Evolutionary conservation across 1,140 invertebrate species (phyloP).

Genomic region (Tachypleus tridentatus): DNA sequence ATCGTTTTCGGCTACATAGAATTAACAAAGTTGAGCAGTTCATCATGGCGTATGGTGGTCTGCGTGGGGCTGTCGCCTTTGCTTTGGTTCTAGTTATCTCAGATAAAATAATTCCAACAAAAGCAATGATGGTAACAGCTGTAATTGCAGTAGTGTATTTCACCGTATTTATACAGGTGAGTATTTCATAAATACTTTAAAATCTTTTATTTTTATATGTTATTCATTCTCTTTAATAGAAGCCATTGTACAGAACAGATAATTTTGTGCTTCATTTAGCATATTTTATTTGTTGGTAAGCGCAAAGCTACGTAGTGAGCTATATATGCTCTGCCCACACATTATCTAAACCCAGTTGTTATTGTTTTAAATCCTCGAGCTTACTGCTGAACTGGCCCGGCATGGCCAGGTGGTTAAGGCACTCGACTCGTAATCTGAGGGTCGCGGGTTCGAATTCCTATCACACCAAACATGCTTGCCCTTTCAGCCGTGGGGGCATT

Average conservation of each 20-base stretch:
- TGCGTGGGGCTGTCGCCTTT: slow-evolving; percentile 97
- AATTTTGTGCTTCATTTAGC: too few species aligned
- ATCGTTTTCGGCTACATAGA: slow-evolving; percentile 81
- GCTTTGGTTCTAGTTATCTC: slow-evolving; percentile 87
- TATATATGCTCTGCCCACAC: too few species aligned
- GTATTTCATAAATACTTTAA: slow-evolving; percentile 1
- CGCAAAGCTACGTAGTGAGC: too few species aligned
- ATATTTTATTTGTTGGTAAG: too few species aligned
- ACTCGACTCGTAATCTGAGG: too few species aligned
- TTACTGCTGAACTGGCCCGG: too few species aligned
- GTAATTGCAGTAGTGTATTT: slow-evolving; percentile 98
- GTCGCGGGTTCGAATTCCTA: too few species aligned
- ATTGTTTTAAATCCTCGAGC: too few species aligned
- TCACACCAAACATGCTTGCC: too few species aligned
- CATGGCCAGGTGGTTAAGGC: too few species aligned
- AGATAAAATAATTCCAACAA: slow-evolving; percentile 48
- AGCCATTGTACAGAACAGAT: not conserved
- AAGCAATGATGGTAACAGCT: slow-evolving; percentile 91
- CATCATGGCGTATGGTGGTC: slow-evolving; percentile 96
- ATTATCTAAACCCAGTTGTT: too few species aligned
- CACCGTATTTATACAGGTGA: slow-evolving; percentile 79
- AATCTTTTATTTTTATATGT: slow-evolving; percentile 3
- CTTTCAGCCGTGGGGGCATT: too few species aligned
- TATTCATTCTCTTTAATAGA: not conserved
- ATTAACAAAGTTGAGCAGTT: slow-evolving; percentile 92